phyloP scores from a whole-genome alignment of 1,140 invertebrate genomes.

The Adelges cooleyi region DNA sequence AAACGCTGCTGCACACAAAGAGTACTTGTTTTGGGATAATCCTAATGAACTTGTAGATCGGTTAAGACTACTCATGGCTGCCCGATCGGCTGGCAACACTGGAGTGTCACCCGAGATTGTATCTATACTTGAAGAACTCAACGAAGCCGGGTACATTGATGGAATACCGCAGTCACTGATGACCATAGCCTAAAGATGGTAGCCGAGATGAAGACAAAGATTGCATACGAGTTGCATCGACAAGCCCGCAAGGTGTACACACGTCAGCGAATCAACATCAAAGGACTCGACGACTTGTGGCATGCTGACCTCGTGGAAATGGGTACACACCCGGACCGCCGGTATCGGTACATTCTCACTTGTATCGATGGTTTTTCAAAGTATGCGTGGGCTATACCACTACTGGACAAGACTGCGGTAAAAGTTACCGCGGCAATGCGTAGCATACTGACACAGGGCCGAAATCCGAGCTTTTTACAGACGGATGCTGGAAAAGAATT shows the following conservation, averaged over 20 bases:
- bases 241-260: constrained; percentile 1
- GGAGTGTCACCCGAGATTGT: not conserved
- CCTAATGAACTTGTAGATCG: not conserved
- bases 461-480: not conserved
- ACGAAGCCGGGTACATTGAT: not conserved
- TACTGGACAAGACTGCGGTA: constrained; percentile 35
- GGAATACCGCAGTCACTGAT: not conserved
- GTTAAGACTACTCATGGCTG: not conserved
- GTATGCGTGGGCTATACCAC: constrained; percentile 33
- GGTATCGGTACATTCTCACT: too few species aligned
- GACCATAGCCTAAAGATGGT: too few species aligned
- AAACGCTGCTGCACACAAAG: too few species aligned
- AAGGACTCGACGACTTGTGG: constrained; percentile 27
- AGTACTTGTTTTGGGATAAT: not conserved
- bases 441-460: not conserved
- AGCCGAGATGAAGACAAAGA: not conserved
- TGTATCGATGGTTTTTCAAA: constrained; percentile 36
- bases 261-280: not conserved
- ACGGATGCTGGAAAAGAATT: constrained; percentile 35
- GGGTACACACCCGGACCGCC: constrained; percentile 29
- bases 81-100: not conserved
- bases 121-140: not conserved
- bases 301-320: constrained; percentile 29
- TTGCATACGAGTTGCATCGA: not conserved
- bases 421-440: constrained; percentile 32